These are phyloP conservation scores for Tautogolabrus adspersus DNA, from an alignment of 2,113 vertebrate species.

Conservation along the genomic window DNA sequence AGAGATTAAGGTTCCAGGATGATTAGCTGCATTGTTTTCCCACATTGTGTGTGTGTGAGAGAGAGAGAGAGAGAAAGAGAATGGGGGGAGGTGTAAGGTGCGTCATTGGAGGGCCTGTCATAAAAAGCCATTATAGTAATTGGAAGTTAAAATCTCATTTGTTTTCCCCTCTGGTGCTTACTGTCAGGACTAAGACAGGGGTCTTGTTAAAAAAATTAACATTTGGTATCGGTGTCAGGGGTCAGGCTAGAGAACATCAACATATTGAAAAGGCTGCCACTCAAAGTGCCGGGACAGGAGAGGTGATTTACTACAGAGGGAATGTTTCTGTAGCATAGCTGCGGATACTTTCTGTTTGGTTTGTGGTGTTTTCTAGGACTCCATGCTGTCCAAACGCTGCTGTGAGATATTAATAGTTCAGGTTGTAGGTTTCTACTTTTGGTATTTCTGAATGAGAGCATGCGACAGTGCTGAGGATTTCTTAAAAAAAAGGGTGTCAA, in stretches of 20 bases:
- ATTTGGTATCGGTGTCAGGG: conserved; percentile 69
- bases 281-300: conserved; percentile 52
- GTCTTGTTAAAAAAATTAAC: conserved; percentile 73
- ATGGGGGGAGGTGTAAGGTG: conserved; percentile 57
- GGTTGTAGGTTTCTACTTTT: background rate
- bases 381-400: conserved; percentile 14
- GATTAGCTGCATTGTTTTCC: conserved; percentile 75
- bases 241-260: conserved; percentile 65
- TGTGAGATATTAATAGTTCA: conserved; percentile 15
- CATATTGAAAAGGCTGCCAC: conserved; percentile 66
- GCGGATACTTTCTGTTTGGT: conserved; percentile 2
- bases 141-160: conserved; percentile 81
- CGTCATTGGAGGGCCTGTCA: conserved; percentile 65
- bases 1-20: conserved; percentile 60
- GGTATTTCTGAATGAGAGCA: background rate
- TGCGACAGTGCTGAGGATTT: background rate
- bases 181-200: conserved; percentile 59
- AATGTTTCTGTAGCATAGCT: background rate
- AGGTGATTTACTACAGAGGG: conserved; percentile 32
- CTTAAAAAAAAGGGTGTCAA: background rate
- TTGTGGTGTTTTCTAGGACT: background rate
- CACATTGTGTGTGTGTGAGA: conserved; percentile 21
- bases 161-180: conserved; percentile 72
- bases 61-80: conserved; percentile 16
- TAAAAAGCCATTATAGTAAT: conserved; percentile 80